Conservation (phyloP, 2,797 vertebrate genomes). For the Ctenopoma multispine region DNA sequence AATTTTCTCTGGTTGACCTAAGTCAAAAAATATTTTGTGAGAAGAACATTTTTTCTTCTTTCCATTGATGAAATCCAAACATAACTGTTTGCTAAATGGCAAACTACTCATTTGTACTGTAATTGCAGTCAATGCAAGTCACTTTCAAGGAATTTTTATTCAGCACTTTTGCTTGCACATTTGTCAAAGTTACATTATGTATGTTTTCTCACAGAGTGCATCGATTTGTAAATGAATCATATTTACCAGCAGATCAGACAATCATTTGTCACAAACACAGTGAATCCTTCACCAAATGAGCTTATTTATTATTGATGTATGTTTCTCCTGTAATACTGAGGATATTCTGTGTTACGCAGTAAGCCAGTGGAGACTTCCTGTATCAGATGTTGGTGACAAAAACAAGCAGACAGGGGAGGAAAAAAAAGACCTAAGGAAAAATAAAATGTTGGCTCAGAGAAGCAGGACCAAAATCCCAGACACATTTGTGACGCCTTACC, state of each 20-base stretch:
- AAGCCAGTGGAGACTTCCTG: conserved; percentile 16
- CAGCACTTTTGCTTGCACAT: conserved; percentile 72
- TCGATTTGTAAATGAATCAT: conserved; percentile 23
- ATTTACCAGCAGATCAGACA: conserved; percentile 55
- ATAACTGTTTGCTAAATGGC: conserved; percentile 83
- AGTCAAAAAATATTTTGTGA: conserved; percentile 21
- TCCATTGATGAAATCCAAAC: conserved; percentile 45
- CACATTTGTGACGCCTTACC: conserved; percentile 51
- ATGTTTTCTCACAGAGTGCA: conserved; percentile 36
- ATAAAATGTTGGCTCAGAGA: conserved; percentile 21
- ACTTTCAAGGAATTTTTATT: conserved; percentile 75
- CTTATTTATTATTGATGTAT: conserved; percentile 1
- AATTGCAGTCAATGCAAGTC: conserved; percentile 84
- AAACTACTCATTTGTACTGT: conserved; percentile 80
- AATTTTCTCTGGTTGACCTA: conserved; percentile 37
- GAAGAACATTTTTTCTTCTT: conserved; percentile 33
- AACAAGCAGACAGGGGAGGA: conserved; percentile 18
- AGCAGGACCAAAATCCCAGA: conserved; percentile 57
- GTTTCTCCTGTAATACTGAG: conserved; percentile 13
- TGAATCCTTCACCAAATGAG: conserved; percentile 25
- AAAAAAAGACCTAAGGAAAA: conserved; percentile 28
- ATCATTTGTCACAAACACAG: conserved; percentile 39
- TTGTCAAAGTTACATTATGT: conserved; percentile 51
- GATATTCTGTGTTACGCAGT: not conserved
- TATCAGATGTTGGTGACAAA: conserved; percentile 30